These are phyloP conservation scores for Biston stratarius DNA, from an alignment of 2,888 invertebrate genomes.

Conservation along the genomic window DNA sequence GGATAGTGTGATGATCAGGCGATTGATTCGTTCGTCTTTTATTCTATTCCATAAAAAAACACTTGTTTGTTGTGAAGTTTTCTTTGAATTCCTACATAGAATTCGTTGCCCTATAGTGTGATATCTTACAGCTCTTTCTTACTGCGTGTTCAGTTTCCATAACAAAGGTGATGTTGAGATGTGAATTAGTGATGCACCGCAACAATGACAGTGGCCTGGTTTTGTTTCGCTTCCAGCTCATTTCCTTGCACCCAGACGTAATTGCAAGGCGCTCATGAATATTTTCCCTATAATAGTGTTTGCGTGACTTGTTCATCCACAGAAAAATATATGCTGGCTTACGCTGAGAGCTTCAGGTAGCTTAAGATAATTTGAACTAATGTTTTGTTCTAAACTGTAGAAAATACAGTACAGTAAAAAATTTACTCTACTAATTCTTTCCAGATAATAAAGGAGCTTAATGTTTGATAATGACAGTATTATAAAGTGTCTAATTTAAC, in stretches of 20 bases:
- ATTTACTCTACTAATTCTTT: no score
- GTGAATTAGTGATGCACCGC: slow-evolving; percentile 28
- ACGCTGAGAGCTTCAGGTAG: not conserved
- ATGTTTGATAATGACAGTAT: no score
- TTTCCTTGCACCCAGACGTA: slow-evolving; percentile 28
- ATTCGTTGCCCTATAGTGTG: not conserved
- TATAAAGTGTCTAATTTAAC: no score
- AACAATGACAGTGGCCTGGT: slow-evolving; percentile 22
- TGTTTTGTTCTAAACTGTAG: not conserved
- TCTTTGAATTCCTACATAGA: no score
- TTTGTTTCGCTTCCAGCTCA: slow-evolving; percentile 27
- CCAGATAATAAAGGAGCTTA: no score
- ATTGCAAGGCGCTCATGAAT: slow-evolving; percentile 28
- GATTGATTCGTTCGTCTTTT: no score
- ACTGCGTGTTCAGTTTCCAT: not conserved
- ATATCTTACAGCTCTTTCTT: no score
- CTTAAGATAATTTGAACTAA: not conserved
- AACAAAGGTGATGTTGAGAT: slow-evolving; percentile 13
- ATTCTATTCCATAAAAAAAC: no score
- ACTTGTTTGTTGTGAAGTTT: no score
- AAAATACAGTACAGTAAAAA: not conserved
- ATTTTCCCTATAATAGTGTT: slow-evolving; percentile 14
- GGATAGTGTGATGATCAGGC: no score
- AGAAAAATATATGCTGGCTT: slow-evolving; percentile 9
- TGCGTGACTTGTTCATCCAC: not conserved